Evolutionary conservation across 2,888 invertebrate species (phyloP), one percentile per base, ranked within the genome.

Genomic region (Epinotia bilunana): DNA sequence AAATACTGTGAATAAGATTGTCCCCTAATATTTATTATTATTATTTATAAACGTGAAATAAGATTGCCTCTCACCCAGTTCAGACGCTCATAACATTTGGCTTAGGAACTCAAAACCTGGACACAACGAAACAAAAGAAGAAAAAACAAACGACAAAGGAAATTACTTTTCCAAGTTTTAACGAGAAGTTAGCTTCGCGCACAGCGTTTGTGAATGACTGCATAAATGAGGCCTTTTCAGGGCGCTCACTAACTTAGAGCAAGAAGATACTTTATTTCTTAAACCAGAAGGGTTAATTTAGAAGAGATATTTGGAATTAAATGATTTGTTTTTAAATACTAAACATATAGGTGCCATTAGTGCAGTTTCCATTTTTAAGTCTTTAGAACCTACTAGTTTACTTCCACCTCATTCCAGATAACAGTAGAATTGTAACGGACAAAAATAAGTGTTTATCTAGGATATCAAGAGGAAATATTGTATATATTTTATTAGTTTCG

Each of bases 91-190:
- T 58, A 58, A 58, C 58, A 58, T 58, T 60, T 28, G 28, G 16
- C 16, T 60, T 28, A 60, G 13, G 13, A 28, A 58, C 13, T 61
- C 16, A 61, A 63, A 63, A 20, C 63, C 43, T 6, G 12, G 20
- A 12, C 11, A 43, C 13, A 46, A 20, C 63, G 18, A n/a, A 63
- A 63, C 63, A 63, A 63, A 13, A 3, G 43, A 18, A 63, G 9
- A 61, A 62, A 33, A 58, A 58, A 60, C 6, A 18, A 39, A 63
- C 43, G 18, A 43, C 63, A 63, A 63, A 63, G 63, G 43, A 63
- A 63, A 63, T 63, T 43, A 46, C 18, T 46, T 63, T 63, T 43
- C 43, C 43, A 63, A 63, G 43, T 46, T 63, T 43, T 46, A 63
- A 63, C 63, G 43, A 46, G 46, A 63, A 63, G 13, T 12, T 63